phyloP scores from a whole-genome alignment of 2,888 invertebrate species.

The Platycnemis pennipes region DNA sequence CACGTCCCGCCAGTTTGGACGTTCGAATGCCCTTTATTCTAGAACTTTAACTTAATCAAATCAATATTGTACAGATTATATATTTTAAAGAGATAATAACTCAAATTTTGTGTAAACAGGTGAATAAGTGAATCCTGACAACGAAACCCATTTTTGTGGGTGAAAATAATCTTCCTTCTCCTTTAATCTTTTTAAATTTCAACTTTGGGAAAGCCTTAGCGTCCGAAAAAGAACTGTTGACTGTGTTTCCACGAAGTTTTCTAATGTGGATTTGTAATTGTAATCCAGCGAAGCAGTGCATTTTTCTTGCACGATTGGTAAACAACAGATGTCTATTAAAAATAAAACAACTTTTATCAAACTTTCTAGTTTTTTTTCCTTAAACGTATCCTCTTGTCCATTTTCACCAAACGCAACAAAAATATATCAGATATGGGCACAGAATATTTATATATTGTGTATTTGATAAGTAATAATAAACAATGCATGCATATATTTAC shows the following conservation, averaged over 20 bases:
- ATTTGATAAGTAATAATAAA: no score
- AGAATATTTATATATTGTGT: no score
- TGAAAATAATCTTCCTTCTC: not conserved
- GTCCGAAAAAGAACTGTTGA: not conserved
- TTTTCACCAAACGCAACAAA: no score
- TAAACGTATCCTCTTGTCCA: no score
- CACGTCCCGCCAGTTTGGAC: not conserved
- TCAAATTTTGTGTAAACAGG: not conserved
- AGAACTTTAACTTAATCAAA: not conserved
- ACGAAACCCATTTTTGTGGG: not conserved
- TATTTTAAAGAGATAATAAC: not conserved
- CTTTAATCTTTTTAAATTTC: slow-evolving; percentile 6
- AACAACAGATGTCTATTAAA: not conserved
- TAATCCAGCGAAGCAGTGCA: not conserved
- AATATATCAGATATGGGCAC: no score
- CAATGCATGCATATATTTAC: not conserved
- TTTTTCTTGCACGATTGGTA: not conserved
- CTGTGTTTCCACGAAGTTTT: not conserved
- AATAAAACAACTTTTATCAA: not conserved
- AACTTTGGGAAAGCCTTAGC: not conserved
- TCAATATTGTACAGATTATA: not conserved
- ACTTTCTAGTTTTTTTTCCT: not conserved
- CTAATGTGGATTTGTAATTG: not conserved
- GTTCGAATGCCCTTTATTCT: not conserved
- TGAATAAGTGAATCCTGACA: not conserved